Evolutionary conservation across 2,888 invertebrate genomes (phyloP), one percentile per base, ranked within the genome.

Genomic region (Schizaphis graminum): DNA sequence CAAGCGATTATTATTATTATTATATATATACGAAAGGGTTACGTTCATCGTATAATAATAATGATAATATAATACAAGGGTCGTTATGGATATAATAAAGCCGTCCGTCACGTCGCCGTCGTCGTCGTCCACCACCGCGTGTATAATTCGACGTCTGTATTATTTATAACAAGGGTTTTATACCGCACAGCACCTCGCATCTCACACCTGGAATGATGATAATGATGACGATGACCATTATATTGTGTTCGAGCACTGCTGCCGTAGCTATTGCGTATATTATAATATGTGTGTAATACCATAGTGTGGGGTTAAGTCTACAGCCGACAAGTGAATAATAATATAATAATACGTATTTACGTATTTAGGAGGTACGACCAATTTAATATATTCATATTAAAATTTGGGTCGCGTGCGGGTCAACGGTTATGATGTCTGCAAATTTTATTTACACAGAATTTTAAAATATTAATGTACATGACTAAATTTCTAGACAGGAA

Each of bases 11-110:
- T 93, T 77, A 88, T 93, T 77, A 88, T 92, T 47, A 49, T 84
- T 21, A 85, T 84, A 35, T 35, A n/a, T 35, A n/a, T 44, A 35
- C 56, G 93, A 93, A 93, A 89, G 93, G 93, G 93, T 93, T 93
- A 13, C 26, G 84, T 35, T 44, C 77, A 21, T 84, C 16, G 84
- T n/a, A 92, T 28, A n/a, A 49, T 57, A 61, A 93, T 90, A 61
- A 93, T 89, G 57, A 35, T 57, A 47, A 57, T 41, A 91, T 85
- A 44, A 86, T 47, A 86, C 57, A 28, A 91, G 91, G 91, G 90
- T 67, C 53, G 44, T 35, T n/a, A 21, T 86, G 47, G 47, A 44
- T 86, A 44, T 77, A 77, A 77, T 77, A 77, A 77, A 77, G 77
- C 44, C 47, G 86, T 86, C 28, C 86, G n/a, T 44, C 86, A 84